These are phyloP conservation scores for Drosophila leontia DNA, from an alignment of 1,140 invertebrate genomes.

Conservation along the genomic window DNA sequence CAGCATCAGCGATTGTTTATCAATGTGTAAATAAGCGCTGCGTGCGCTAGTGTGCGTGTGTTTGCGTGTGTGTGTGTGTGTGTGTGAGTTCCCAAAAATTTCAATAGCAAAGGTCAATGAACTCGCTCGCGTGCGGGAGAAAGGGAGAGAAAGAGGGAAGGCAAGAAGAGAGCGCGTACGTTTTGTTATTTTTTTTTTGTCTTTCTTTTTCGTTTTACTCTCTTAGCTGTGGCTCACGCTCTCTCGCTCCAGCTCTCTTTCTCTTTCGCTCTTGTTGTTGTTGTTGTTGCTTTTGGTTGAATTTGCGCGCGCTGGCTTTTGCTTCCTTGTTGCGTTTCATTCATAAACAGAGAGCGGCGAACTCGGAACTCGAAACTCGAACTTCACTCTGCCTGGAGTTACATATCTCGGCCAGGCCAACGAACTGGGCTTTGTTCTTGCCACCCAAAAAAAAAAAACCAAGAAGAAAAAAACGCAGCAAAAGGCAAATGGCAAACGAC, in stretches of 20 bases:
- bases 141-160: constrained; percentile 15
- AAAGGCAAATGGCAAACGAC: neutral
- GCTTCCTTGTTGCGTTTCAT: constrained; percentile 80
- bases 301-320: constrained; percentile 44
- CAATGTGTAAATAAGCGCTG: constrained; percentile 74
- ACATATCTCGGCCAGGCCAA: constrained; percentile 76
- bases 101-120: constrained; percentile 85
- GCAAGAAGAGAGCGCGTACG: constrained; percentile 14
- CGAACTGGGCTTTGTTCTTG: constrained; percentile 64
- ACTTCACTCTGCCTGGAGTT: constrained; percentile 14
- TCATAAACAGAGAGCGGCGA: constrained; percentile 78
- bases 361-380: constrained; percentile 24
- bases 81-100: constrained; percentile 80
- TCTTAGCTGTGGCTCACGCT: constrained; percentile 17
- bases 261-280: constrained; percentile 23
- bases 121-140: constrained; percentile 63
- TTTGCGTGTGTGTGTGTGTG: constrained; percentile 4
- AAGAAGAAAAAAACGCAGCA: neutral
- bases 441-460: constrained; percentile 7
- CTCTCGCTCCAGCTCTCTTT: constrained; percentile 15
- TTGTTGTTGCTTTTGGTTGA: constrained; percentile 14
- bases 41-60: neutral
- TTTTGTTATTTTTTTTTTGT: constrained; percentile 15
- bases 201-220: constrained; percentile 21
- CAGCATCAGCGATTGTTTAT: constrained; percentile 78